Evolutionary conservation across 2,888 invertebrate genomes (phyloP).

Genomic region (Antitype chi): DNA sequence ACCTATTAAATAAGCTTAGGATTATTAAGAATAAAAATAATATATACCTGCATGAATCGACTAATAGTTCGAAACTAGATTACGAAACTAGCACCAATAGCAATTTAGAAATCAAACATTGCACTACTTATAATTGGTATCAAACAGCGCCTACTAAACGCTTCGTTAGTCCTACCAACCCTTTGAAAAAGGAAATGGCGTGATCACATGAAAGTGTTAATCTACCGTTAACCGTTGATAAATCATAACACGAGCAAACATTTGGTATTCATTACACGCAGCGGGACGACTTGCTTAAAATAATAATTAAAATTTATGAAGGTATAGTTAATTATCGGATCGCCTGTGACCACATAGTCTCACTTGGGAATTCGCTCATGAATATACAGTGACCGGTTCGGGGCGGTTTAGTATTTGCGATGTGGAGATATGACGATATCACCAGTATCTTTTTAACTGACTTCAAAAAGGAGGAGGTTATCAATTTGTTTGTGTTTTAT

Average conservation of each 20-base stretch:
- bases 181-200: conserved; percentile 25
- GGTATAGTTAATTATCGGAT: conserved; percentile 53
- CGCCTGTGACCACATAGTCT: conserved; percentile 39
- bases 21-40: too few relatives aligned
- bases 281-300: conserved; percentile 65
- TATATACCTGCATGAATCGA: too few relatives aligned
- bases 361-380: conserved; percentile 55
- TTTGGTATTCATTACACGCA: conserved; percentile 63
- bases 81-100: neutral
- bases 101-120: conserved; percentile 36
- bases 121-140: conserved; percentile 42
- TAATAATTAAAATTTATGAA: conserved; percentile 63
- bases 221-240: conserved; percentile 48
- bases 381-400: conserved; percentile 54
- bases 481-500: too few relatives aligned
- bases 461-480: too few relatives aligned
- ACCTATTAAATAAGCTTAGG: too few relatives aligned
- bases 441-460: neutral
- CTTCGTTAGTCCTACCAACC: conserved; percentile 27
- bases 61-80: neutral
- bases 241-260: conserved; percentile 56
- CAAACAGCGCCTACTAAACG: conserved; percentile 50
- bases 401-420: conserved; percentile 31
- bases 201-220: conserved; percentile 25
- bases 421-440: neutral